Evolutionary conservation across 2,888 invertebrate genomes (phyloP), one percentile per base, ranked within the genome.

Genomic region (Eupithecia exiguata): DNA sequence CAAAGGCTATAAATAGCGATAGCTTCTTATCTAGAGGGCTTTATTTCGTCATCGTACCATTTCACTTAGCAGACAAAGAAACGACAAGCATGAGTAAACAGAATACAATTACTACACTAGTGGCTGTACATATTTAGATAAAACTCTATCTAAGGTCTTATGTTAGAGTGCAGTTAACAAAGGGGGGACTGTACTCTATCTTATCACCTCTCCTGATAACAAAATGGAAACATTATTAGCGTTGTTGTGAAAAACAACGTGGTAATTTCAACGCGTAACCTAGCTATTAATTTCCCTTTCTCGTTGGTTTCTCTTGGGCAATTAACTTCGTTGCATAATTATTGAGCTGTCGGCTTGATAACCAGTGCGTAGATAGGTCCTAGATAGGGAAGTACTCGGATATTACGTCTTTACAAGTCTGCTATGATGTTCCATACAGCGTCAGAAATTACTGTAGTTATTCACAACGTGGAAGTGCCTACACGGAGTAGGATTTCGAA

Each of bases 91-190:
- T 89, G 89, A 89, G 88, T 89, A 87, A 89, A 88, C 87, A 89
- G 88, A 87, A 86, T 87, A 78, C 63, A 65, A 36, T 65, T 65
- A 65, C 63, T 36, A 65, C 77, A 79, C 80, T 85, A 86, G 85
- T 86, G 86, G 85, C 78, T 81, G 81, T 86, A 86, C 84, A 83
- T 85, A 84, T 81, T 82, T 84, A 88, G 90, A 91, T 92, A 92
- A 87, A 86, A 83, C 86, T 87, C 86, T 91, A 91, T 92, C 91
- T 88, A 86, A 86, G 88, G 88, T 89, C 88, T 89, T 87, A 84
- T 86, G 84, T 86, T 87, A 84, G 86, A 91, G 90, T 89, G 90
- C 89, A 89, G 83, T 90, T 91, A 91, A 92, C 91, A 93, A 92
- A 90, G 89, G 90, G 89, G 90, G 88, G 88, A 88, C 89, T 89